Evolutionary conservation across 1,140 invertebrate species (phyloP).

Genomic region (Saccostrea glomerata): DNA sequence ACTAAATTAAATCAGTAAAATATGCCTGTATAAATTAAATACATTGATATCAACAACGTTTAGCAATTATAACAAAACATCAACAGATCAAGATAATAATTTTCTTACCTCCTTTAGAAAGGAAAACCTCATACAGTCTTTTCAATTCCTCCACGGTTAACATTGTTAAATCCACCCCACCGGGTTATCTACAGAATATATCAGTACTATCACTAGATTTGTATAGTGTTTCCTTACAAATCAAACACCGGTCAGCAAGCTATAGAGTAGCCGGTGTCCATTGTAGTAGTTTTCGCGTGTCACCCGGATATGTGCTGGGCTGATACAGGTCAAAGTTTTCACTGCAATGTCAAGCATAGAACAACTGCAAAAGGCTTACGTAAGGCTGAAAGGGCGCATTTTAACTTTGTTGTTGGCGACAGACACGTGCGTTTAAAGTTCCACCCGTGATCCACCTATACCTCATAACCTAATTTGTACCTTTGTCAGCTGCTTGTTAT

Average conservation of each 20-base stretch:
- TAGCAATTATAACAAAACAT: too few species aligned
- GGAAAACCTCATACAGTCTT: background rate
- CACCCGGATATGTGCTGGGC: background rate
- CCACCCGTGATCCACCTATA: too few species aligned
- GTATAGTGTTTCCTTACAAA: background rate
- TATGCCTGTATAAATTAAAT: too few species aligned
- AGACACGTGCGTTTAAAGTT: background rate
- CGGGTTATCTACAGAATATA: background rate
- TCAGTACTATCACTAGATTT: background rate
- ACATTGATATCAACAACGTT: too few species aligned
- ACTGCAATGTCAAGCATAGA: background rate
- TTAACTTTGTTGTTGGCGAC: background rate
- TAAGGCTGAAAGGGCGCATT: background rate
- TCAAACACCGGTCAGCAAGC: background rate
- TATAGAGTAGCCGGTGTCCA: background rate
- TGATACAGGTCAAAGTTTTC: background rate
- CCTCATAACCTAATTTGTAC: too few species aligned
- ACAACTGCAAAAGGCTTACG: background rate
- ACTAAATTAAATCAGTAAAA: too few species aligned
- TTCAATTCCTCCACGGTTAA: background rate
- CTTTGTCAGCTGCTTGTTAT: too few species aligned
- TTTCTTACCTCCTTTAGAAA: slow-evolving; percentile 9
- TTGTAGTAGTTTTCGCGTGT: background rate
- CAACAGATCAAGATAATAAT: background rate
- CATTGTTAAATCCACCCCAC: background rate